Conservation (phyloP, 1,140 invertebrate species). For the Pectinophora gossypiella region DNA sequence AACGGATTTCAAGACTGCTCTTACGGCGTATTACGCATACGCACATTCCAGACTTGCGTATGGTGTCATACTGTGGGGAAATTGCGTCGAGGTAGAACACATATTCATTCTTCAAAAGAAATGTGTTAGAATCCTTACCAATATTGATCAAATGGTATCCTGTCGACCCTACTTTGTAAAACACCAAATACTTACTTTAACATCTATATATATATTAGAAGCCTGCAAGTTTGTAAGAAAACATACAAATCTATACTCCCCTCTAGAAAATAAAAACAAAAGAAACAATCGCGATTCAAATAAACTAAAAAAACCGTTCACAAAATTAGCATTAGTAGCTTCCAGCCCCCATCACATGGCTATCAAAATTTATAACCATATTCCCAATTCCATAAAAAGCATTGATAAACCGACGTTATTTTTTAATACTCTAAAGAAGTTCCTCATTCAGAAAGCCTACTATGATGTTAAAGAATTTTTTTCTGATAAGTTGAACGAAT, state of each 20-base stretch:
- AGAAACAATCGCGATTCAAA: constrained; percentile 3
- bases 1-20: constrained; percentile 1
- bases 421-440: neutral
- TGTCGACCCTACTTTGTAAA: constrained; percentile 5
- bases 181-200: neutral
- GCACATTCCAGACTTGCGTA: constrained; percentile 5
- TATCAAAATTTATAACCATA: constrained; percentile 6
- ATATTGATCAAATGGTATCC: constrained; percentile 8
- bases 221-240: constrained; percentile 8
- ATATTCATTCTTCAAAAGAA: constrained; percentile 7
- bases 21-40: constrained; percentile 7
- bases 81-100: neutral
- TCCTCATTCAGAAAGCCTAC: neutral
- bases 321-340: constrained; percentile 1
- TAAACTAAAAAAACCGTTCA: constrained; percentile 1
- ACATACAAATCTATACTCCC: constrained; percentile 4
- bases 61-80: constrained; percentile 7
- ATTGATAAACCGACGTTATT: neutral
- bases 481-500: no score
- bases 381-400: constrained; percentile 2
- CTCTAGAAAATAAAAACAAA: neutral
- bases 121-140: constrained; percentile 5
- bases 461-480: neutral
- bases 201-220: constrained; percentile 7
- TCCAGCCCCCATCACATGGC: neutral